These are phyloP conservation scores for Helleia helle DNA, from an alignment of 2,888 invertebrate genomes.

Conservation along the genomic window DNA sequence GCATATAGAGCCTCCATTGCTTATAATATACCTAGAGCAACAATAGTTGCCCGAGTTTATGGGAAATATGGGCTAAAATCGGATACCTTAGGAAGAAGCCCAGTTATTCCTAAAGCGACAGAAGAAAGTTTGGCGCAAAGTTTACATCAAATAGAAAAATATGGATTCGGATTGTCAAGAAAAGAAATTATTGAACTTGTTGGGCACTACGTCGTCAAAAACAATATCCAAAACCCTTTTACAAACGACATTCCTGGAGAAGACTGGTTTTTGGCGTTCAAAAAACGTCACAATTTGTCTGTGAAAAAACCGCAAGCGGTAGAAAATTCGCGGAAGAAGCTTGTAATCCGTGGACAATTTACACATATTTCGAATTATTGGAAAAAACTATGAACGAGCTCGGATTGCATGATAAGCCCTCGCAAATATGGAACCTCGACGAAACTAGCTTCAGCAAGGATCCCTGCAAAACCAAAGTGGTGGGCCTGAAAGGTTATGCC, in stretches of 20 bases:
- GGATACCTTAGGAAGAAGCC: too few species aligned
- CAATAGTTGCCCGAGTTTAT: too few species aligned
- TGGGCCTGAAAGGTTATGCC: background rate
- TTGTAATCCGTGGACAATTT: conserved; percentile 5
- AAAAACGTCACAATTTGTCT: conserved; percentile 28
- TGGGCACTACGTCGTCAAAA: too few species aligned
- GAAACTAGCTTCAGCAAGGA: background rate
- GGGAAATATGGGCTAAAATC: too few species aligned
- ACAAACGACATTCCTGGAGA: conserved; percentile 21
- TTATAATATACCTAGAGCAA: too few species aligned
- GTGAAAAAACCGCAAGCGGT: conserved; percentile 36
- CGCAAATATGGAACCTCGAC: conserved; percentile 1
- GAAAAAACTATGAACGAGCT: background rate
- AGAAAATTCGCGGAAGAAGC: conserved; percentile 22
- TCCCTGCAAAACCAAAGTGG: background rate
- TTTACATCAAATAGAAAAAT: too few species aligned
- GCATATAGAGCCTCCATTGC: too few species aligned
- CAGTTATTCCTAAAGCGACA: too few species aligned
- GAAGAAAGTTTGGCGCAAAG: too few species aligned
- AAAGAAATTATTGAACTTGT: too few species aligned
- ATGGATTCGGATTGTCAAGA: too few species aligned
- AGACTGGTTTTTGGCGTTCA: conserved; percentile 30
- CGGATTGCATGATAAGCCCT: background rate
- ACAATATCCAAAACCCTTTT: too few species aligned
- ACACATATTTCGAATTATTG: background rate